Evolutionary conservation across 2,113 vertebrate genomes (phyloP).

Genomic region (Crotalus helleri): DNA sequence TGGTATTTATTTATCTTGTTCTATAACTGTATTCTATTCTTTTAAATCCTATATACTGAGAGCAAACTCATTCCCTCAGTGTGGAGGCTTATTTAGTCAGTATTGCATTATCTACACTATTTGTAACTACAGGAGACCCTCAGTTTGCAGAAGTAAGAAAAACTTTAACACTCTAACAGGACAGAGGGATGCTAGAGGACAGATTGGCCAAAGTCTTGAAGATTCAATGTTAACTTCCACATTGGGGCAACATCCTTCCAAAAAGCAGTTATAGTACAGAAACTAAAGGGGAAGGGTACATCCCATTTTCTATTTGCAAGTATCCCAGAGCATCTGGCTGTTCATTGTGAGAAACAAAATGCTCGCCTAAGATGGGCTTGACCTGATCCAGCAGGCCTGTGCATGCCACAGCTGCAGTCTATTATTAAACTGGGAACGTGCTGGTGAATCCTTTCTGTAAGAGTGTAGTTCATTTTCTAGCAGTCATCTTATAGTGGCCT

Average conservation of each 20-base stretch:
- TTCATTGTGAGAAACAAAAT: not conserved
- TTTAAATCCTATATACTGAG: not conserved
- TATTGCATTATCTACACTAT: not conserved
- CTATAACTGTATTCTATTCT: not conserved
- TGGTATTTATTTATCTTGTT: not conserved
- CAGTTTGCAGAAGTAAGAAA: not conserved
- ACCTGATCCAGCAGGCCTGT: not conserved
- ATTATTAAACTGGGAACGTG: not conserved
- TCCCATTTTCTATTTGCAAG: not conserved
- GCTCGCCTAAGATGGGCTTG: not conserved
- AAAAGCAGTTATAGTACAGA: not conserved
- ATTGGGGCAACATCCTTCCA: not conserved
- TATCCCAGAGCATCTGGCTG: not conserved
- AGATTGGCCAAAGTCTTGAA: not conserved
- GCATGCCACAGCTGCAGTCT: not conserved
- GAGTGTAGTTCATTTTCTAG: not conserved
- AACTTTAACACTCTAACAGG: not conserved
- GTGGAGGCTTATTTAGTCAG: not conserved
- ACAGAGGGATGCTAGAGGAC: not conserved
- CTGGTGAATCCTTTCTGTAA: not conserved
- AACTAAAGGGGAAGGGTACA: not conserved
- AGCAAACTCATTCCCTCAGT: not conserved
- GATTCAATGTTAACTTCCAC: not conserved
- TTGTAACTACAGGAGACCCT: not conserved
- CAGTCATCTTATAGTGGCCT: not conserved